These are phyloP conservation scores for Lycophotia porphyrea DNA, from an alignment of 2,888 invertebrate genomes.

Conservation along the genomic window DNA sequence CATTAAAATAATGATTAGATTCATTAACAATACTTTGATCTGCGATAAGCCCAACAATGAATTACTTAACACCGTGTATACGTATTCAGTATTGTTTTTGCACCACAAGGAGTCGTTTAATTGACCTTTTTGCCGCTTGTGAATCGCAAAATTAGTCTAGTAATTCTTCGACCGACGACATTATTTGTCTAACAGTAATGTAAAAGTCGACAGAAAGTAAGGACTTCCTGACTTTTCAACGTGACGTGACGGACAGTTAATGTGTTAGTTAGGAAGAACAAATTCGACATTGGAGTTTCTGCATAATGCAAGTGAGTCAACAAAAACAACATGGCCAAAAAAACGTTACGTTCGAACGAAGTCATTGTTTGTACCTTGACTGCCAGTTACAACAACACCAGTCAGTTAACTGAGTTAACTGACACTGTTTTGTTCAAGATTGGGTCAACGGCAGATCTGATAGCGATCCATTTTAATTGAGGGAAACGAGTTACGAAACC, in stretches of 20 bases:
- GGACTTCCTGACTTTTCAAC: slow-evolving; percentile 35
- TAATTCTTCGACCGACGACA: slow-evolving; percentile 27
- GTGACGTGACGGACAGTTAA: slow-evolving; percentile 44
- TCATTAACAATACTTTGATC: slow-evolving; percentile 76
- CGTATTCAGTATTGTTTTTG: slow-evolving; percentile 61
- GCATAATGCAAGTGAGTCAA: slow-evolving; percentile 63
- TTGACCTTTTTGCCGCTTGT: slow-evolving; percentile 30
- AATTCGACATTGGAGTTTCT: slow-evolving; percentile 50
- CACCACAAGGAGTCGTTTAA: slow-evolving; percentile 41
- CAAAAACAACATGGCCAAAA: slow-evolving; percentile 49
- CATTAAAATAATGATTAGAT: slow-evolving; percentile 75
- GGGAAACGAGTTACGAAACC: slow-evolving; percentile 63
- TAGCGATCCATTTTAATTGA: slow-evolving; percentile 60
- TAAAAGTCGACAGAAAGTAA: slow-evolving; percentile 27
- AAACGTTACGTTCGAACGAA: slow-evolving; percentile 62
- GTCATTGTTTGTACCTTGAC: slow-evolving; percentile 55
- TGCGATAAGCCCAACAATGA: slow-evolving; percentile 68
- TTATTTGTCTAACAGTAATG: slow-evolving; percentile 22
- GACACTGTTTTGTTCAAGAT: slow-evolving; percentile 57
- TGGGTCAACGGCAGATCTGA: slow-evolving; percentile 62
- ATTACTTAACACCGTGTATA: slow-evolving; percentile 69
- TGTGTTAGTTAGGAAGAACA: slow-evolving; percentile 52
- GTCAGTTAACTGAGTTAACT: slow-evolving; percentile 26
- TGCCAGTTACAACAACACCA: slow-evolving; percentile 34
- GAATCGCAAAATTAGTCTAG: slow-evolving; percentile 33